Evolutionary conservation across 2,113 vertebrate species (phyloP).

Genomic region (Lophotis ruficrista): DNA sequence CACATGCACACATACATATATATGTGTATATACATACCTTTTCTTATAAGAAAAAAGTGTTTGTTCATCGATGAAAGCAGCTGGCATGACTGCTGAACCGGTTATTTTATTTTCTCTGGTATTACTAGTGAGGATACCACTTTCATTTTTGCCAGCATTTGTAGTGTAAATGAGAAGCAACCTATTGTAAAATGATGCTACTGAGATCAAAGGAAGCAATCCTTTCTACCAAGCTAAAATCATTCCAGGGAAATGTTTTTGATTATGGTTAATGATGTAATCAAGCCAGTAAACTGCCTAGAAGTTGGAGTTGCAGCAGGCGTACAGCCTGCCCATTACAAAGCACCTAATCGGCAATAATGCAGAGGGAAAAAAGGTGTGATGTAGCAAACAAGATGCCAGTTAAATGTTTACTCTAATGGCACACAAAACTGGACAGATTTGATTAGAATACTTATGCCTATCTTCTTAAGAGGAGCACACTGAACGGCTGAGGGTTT

Average conservation of each 20-base stretch:
- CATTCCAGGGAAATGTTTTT: conserved; percentile 81
- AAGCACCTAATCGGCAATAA: conserved; percentile 51
- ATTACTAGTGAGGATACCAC: conserved; percentile 63
- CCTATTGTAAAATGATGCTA: conserved; percentile 77
- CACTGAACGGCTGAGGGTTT: conserved; percentile 23
- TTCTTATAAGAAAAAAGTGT: conserved; percentile 35
- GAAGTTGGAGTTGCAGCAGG: conserved; percentile 71
- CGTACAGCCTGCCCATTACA: conserved; percentile 61
- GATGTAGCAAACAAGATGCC: conserved; percentile 51
- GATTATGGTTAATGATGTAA: conserved; percentile 86
- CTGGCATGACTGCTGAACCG: conserved; percentile 42
- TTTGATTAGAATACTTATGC: conserved; percentile 68
- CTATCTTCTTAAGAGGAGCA: conserved; percentile 56
- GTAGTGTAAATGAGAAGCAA: conserved; percentile 83
- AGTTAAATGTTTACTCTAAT: conserved; percentile 73
- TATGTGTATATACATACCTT: not conserved
- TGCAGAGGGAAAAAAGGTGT: conserved; percentile 44
- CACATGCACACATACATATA: no score
- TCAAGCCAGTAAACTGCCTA: conserved; percentile 78
- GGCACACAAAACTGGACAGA: conserved; percentile 30
- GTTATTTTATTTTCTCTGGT: conserved; percentile 74
- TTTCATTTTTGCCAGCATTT: conserved; percentile 80
- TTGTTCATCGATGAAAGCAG: conserved; percentile 58
- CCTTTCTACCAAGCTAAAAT: conserved; percentile 79
- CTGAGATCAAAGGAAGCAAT: conserved; percentile 81